A percentile compares a stretch with the other conserved stretches of the same genome.
Evolutionary conservation across 2,113 vertebrate genomes (phyloP).

Genomic region (Oophaga pumilio): DNA sequence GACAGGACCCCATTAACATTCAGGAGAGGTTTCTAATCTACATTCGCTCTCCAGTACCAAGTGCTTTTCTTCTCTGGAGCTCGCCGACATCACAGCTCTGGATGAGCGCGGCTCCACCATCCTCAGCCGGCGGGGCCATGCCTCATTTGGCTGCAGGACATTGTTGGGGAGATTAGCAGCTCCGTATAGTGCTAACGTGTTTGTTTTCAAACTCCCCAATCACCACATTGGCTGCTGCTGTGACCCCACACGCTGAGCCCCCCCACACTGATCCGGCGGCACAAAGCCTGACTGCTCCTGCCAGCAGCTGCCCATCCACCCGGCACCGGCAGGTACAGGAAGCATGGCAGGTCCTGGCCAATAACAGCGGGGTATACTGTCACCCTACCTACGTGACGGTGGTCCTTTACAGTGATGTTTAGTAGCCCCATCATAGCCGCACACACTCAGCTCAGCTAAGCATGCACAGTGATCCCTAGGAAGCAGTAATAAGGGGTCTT

Average conservation of each 20-base stretch:
- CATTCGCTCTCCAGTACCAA: constrained; percentile 71
- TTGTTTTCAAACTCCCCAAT: constrained; percentile 56
- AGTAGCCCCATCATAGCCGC: background rate
- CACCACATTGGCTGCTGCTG: background rate
- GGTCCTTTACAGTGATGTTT: background rate
- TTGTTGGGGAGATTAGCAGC: constrained; percentile 29
- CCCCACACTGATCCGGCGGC: background rate
- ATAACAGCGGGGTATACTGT: too few relatives aligned
- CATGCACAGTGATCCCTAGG: too few relatives aligned
- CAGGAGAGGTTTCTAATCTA: constrained; percentile 74
- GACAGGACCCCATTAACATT: constrained; percentile 77
- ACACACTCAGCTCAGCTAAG: background rate
- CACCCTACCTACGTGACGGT: too few relatives aligned
- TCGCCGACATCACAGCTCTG: constrained; percentile 74
- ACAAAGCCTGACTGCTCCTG: constrained; percentile 6
- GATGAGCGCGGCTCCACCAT: background rate
- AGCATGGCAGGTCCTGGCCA: background rate
- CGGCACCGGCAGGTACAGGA: background rate
- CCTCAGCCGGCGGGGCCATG: background rate
- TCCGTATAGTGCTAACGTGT: constrained; percentile 63
- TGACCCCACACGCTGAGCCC: background rate
- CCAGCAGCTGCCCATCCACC: background rate
- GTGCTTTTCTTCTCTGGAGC: constrained; percentile 73
- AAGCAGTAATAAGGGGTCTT: too few relatives aligned
- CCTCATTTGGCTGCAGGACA: background rate